Conservation (phyloP, 2,888 invertebrate genomes). For the Cosmia pyralina region DNA sequence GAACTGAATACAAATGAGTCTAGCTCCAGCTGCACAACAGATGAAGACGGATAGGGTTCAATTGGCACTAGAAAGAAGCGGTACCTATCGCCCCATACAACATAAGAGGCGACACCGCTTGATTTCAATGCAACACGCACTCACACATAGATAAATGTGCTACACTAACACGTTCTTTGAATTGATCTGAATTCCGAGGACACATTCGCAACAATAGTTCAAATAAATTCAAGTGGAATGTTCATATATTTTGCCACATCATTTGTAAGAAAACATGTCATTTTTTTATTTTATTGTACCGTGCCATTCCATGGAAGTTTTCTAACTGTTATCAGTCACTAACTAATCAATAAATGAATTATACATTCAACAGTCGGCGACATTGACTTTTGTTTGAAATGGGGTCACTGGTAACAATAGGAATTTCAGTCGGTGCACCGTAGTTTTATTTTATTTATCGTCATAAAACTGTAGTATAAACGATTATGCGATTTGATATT, state of each 20-base stretch:
- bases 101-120: constrained; percentile 31
- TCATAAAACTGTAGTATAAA: constrained; percentile 8
- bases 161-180: constrained; percentile 31
- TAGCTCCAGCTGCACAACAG: constrained; percentile 26
- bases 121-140: constrained; percentile 27
- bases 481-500: constrained; percentile 9
- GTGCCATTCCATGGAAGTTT: constrained; percentile 15
- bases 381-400: constrained; percentile 50
- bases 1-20: constrained; percentile 22
- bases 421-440: constrained; percentile 31
- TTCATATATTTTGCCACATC: constrained; percentile 19
- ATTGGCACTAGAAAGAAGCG: constrained; percentile 54
- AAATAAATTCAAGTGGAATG: constrained; percentile 34
- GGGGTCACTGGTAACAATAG: constrained; percentile 49
- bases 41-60: constrained; percentile 46
- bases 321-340: constrained; percentile 18
- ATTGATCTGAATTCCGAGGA: constrained; percentile 54
- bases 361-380: constrained; percentile 26
- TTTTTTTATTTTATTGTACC: constrained; percentile 12
- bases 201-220: constrained; percentile 28
- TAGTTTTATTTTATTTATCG: constrained; percentile 23
- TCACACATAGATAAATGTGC: constrained; percentile 14
- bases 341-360: constrained; percentile 41
- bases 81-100: constrained; percentile 33
- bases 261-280: constrained; percentile 29